Evolutionary conservation across 1,140 invertebrate species (phyloP), one percentile per base, ranked within the genome.

Genomic region (Oryctes rhinoceros): DNA sequence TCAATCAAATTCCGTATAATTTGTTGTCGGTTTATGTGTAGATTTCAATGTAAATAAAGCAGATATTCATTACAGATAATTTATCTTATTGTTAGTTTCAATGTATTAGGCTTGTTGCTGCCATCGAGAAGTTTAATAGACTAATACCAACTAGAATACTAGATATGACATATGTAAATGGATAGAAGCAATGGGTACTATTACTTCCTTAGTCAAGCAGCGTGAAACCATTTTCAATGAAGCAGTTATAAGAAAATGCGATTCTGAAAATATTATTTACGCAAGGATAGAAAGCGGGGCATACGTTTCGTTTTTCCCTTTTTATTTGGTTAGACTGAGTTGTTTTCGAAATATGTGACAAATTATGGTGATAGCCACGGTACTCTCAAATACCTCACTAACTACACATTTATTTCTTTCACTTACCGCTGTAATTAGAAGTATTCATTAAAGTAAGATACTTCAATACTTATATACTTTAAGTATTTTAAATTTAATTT

Each of bases 141-240:
- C 65, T 71, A 10, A 24, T 15, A 35, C 24, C 5, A 9, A 35
- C 7, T 11, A 30, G 24, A 30, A 30, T 30, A 30, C 24, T 30
- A 20, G 20, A 5, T 20, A 15, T 24, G 65, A 7, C 62, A 3
- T 71, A 37, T 37, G 65, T 71, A 37, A 71, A 71, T 71, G 65
- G 5, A 24, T 3, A 71, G 35, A 71, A 13, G 18, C 35, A 35
- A 10, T 20, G 0, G 65, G 35, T 71, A 71, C 24, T 24, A 71
- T 71, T 71, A 71, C 30, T 71, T 71, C 10, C 10, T 71, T 71
- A 24, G 35, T 37, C 65, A 71, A 35, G 13, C 13, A 71, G 20
- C 65, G 65, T 30, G 24, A 71, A 71, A 24, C 65, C 9, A 35
- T 67, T 67, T 67, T 10, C 7, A 71, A 20, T 9, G 24, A 37